Evolutionary conservation across 92 coral and sea anemone genomes (phyloP), one percentile per base, ranked within the genome.

Genomic region (Epizoanthus scotinus): DNA sequence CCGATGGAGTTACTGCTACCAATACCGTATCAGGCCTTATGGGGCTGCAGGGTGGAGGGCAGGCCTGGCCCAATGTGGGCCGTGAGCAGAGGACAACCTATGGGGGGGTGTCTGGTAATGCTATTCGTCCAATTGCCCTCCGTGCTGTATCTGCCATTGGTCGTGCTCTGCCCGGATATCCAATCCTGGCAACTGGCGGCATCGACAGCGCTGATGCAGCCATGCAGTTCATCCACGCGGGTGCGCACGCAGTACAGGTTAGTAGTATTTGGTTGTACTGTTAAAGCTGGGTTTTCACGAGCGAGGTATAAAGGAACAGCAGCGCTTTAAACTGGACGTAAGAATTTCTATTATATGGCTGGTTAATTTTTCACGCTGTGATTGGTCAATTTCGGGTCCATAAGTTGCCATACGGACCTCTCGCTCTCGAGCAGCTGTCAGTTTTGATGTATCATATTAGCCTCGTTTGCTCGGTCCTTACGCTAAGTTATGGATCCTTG

Each of bases 1-100:
- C 99, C 12, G 99, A 95, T 87, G 99, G 99, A 14, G 98, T 95
- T 47, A 95, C 99, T 9, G 99, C 99, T 14, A 95, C 99, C 54
- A 95, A 95, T 88, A 95, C 99, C 49, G 99, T 95, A 40, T 95
- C 99, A 20, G 99, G 98, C 38, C 81, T 95, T 84, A 95, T 95
- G 99, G 99, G 99, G 25, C 63, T 95, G 22, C 82, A 85, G 58
- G 89, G 91, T 20, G 78, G 72, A 57, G 81, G 89, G 2, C 79
- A 74, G 8, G 96, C 99, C 54, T 95, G 99, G 99, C 99, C 99
- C 20, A 82, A 77, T 34, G 89, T 95, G 27, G 99, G 99, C 24
- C 74, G 77, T 22, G 96, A 91, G 63, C 57, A 85, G 71, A 87
- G 67, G 69, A 95, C 99, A 13, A 95, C 99, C 4, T 95, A 95